Evolutionary conservation across 30 jellyfish, hydroid and myxozoan genomes (phyloP).

Genomic region (Nemopilema nomurai): DNA sequence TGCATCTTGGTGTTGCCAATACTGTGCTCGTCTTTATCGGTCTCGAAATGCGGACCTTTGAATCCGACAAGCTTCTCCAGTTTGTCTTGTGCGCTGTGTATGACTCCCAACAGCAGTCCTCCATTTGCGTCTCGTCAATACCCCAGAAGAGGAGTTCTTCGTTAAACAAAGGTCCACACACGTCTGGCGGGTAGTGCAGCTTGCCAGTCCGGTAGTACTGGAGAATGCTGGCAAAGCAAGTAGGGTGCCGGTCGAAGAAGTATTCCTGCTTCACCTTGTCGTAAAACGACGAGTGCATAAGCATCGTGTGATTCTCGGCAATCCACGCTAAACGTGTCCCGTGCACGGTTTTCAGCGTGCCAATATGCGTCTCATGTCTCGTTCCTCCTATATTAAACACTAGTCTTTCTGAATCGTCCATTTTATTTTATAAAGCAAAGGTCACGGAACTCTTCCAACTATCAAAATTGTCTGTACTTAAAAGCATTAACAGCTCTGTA

Average conservation of each 20-base stretch:
- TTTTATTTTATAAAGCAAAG: background rate
- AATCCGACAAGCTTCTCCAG: conserved; percentile 85
- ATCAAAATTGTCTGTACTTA: no score
- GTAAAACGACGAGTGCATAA: conserved; percentile 74
- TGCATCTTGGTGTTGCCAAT: conserved; percentile 42
- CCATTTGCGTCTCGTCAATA: conserved; percentile 88
- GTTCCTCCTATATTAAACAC: conserved; percentile 92
- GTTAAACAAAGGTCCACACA: conserved; percentile 88
- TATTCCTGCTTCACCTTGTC: conserved; percentile 79
- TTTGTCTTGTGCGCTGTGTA: conserved; percentile 87
- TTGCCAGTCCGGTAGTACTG: conserved; percentile 89
- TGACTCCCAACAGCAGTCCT: conserved; percentile 96
- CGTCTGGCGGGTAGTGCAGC: conserved; percentile 88
- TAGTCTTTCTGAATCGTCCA: conserved; percentile 69
- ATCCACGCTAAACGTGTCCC: conserved; percentile 92
- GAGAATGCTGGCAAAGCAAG: conserved; percentile 78
- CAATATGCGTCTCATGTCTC: conserved; percentile 86
- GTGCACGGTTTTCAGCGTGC: conserved; percentile 82
- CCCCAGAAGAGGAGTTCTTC: conserved; percentile 91
- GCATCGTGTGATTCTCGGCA: conserved; percentile 73
- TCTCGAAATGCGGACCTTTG: conserved; percentile 88
- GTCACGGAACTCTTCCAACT: background rate
- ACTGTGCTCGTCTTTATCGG: conserved; percentile 40
- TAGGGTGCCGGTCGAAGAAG: conserved; percentile 90
- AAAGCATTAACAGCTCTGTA: no score